phyloP scores from a whole-genome alignment of 2,888 invertebrate species.

The Macaria notata region DNA sequence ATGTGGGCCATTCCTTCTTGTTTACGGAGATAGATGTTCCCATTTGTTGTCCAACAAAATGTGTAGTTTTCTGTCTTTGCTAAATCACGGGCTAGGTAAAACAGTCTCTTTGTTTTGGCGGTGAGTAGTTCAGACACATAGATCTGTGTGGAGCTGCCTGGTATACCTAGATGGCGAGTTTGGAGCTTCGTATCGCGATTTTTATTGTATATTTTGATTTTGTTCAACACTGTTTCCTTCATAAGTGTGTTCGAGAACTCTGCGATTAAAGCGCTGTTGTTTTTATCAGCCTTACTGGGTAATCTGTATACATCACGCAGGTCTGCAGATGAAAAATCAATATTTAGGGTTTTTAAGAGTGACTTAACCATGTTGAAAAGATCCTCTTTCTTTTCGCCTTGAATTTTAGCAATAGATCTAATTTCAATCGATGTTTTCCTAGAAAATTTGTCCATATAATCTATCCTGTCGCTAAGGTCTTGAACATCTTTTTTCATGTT shows the following conservation, averaged over 20 bases:
- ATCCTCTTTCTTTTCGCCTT: background rate
- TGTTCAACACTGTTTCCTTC: background rate
- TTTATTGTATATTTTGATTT: background rate
- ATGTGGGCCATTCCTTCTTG: slow-evolving; percentile 9
- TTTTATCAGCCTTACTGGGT: background rate
- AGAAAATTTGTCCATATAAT: background rate
- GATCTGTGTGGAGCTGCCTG: background rate
- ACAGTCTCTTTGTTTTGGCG: no score
- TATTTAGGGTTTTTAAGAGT: background rate
- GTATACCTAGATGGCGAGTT: slow-evolving; percentile 1
- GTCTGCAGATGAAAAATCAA: background rate
- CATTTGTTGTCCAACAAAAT: slow-evolving; percentile 12
- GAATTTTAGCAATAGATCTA: background rate
- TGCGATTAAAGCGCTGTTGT: slow-evolving; percentile 1
- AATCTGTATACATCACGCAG: no score
- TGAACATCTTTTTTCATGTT: background rate
- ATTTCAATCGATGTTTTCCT: background rate
- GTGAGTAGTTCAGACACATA: slow-evolving; percentile 8
- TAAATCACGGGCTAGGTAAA: slow-evolving; percentile 6
- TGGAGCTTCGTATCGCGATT: no score
- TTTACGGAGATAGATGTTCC: no score
- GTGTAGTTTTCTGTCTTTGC: slow-evolving; percentile 5
- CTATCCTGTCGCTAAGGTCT: background rate
- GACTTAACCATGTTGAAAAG: no score
- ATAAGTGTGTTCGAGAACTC: slow-evolving; percentile 2